Percentiles rank a stretch among this genome's conserved stretches.
phyloP scores from a whole-genome alignment of 2,888 invertebrate species.

The Spatulosminthurus flaviceps region DNA sequence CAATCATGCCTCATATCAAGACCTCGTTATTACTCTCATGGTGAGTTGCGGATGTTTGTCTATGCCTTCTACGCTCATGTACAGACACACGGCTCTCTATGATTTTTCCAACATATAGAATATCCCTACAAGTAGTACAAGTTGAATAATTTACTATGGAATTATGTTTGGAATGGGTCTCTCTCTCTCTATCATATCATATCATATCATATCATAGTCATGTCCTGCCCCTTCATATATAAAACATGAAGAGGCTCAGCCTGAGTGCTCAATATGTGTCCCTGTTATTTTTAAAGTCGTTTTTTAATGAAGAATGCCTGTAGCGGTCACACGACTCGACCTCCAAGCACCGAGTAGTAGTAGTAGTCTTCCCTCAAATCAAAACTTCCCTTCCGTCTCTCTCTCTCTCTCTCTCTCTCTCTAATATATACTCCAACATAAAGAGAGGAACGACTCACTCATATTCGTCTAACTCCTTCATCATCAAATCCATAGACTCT shows the following conservation, averaged over 20 bases:
- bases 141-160: constrained; percentile 29
- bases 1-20: constrained; percentile 53
- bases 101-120: too few species aligned
- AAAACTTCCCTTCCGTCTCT: constrained; percentile 49
- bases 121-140: constrained; percentile 7
- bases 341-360: constrained; percentile 48
- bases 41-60: constrained; percentile 38
- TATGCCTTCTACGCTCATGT: constrained; percentile 13
- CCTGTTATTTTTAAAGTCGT: constrained; percentile 57
- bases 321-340: constrained; percentile 59
- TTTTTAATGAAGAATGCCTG: constrained; percentile 57
- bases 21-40: constrained; percentile 54
- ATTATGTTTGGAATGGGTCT: too few species aligned
- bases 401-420: too few species aligned
- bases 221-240: constrained; percentile 6
- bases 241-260: not conserved
- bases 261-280: constrained; percentile 21
- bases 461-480: not conserved
- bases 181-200: too few species aligned
- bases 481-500: not conserved
- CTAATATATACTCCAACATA: constrained; percentile 40
- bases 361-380: constrained; percentile 45
- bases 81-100: too few species aligned
- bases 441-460: constrained; percentile 20
- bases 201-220: constrained; percentile 20